Evolutionary conservation across 1,140 invertebrate genomes (phyloP).

Genomic region (Piezodorus guildinii): DNA sequence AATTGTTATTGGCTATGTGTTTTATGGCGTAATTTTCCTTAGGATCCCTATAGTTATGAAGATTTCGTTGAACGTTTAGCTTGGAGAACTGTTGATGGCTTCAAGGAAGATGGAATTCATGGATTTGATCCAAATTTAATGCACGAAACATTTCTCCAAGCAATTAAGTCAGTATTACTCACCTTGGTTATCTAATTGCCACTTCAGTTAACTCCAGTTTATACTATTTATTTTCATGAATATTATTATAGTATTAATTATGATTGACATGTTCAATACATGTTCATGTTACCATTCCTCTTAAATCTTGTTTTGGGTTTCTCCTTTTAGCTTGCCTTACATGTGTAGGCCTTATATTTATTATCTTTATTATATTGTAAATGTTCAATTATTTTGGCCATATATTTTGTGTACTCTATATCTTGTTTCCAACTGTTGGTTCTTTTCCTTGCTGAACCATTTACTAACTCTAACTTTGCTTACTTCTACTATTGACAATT

Average conservation of each 20-base stretch:
- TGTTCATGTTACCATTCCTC: neutral
- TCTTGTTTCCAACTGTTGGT: no score
- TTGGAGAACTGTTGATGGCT: conserved; percentile 77
- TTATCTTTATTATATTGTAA: no score
- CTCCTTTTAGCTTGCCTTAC: no score
- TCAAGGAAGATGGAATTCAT: conserved; percentile 44
- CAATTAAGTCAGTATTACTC: conserved; percentile 53
- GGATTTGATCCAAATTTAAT: conserved; percentile 65
- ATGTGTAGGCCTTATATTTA: no score
- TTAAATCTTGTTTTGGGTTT: neutral
- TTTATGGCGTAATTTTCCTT: conserved; percentile 28
- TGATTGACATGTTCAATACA: neutral
- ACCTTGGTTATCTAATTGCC: neutral
- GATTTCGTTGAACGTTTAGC: conserved; percentile 95
- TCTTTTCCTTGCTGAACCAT: no score
- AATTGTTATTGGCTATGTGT: neutral
- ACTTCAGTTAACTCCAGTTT: neutral
- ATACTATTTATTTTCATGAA: no score
- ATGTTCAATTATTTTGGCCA: no score
- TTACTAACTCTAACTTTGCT: no score
- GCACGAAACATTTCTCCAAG: conserved; percentile 82
- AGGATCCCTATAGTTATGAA: conserved; percentile 93
- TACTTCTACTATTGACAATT: no score
- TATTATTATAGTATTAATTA: neutral
- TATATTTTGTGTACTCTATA: no score